A percentile compares a stretch with the other conserved stretches of the same genome.
Evolutionary conservation across 2,888 invertebrate species (phyloP).

Genomic region (Julus scanicus): DNA sequence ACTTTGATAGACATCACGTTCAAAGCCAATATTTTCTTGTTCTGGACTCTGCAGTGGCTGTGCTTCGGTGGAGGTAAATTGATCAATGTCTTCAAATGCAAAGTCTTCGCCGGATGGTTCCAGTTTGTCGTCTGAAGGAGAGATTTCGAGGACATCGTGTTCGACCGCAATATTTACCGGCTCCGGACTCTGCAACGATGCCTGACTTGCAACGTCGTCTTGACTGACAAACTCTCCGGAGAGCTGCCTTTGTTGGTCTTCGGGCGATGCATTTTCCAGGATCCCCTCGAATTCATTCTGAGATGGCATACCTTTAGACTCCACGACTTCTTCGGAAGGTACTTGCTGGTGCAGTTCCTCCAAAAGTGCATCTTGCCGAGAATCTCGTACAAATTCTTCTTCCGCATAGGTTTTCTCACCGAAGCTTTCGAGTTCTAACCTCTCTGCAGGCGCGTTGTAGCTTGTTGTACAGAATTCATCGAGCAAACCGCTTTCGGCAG

Average conservation of each 20-base stretch:
- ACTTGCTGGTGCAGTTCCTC: background rate
- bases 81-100: background rate
- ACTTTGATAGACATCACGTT: background rate
- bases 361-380: background rate
- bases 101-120: background rate
- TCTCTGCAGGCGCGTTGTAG: background rate
- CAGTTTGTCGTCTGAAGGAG: background rate
- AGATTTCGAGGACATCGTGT: background rate
- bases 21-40: background rate
- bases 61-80: background rate
- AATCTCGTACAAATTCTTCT: background rate
- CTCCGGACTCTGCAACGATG: background rate
- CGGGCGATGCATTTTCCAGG: background rate
- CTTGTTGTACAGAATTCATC: background rate
- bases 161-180: background rate
- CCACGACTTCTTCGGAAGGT: background rate
- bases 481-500: background rate
- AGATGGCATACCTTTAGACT: background rate
- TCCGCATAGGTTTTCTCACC: background rate
- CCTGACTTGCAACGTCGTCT: background rate
- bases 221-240: background rate
- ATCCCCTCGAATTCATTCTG: background rate
- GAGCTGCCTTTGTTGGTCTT: background rate
- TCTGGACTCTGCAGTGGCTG: background rate
- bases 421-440: background rate